These are phyloP conservation scores for Nothocercus nigrocapillus DNA, from an alignment of 2,113 vertebrate genomes.

Conservation along the genomic window DNA sequence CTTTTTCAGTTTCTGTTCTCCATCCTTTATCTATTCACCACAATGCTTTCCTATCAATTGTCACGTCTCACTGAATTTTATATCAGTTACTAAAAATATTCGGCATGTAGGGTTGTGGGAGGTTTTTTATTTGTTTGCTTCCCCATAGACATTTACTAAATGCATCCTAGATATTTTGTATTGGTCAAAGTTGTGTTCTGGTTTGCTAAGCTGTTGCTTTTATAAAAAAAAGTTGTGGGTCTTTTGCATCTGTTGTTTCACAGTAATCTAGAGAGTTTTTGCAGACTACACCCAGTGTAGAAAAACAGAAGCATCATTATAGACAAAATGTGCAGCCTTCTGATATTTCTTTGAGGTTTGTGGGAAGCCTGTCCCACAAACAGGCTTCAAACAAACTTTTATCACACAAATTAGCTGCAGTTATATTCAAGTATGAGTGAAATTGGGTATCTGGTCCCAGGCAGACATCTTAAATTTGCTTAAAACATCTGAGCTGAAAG, in stretches of 20 bases:
- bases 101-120: neutral
- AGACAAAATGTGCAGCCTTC: constrained; percentile 12
- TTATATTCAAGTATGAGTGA: neutral
- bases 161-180: neutral
- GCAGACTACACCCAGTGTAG: neutral
- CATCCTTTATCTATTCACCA: neutral
- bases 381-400: constrained; percentile 20
- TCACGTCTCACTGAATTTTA: neutral
- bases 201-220: constrained; percentile 10
- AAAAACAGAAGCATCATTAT: neutral
- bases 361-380: neutral
- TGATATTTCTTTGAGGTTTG: constrained; percentile 13
- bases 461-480: neutral
- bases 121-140: neutral
- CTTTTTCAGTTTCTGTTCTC: neutral
- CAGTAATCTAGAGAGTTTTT: neutral
- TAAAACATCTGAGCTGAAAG: neutral
- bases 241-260: neutral
- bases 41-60: neutral
- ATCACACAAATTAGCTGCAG: constrained; percentile 33
- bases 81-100: neutral
- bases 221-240: neutral
- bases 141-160: neutral
- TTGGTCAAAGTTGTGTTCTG: neutral
- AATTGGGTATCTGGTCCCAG: neutral